phyloP scores from a whole-genome alignment of 2,888 invertebrate genomes.

The Ptychoptera albimana region DNA sequence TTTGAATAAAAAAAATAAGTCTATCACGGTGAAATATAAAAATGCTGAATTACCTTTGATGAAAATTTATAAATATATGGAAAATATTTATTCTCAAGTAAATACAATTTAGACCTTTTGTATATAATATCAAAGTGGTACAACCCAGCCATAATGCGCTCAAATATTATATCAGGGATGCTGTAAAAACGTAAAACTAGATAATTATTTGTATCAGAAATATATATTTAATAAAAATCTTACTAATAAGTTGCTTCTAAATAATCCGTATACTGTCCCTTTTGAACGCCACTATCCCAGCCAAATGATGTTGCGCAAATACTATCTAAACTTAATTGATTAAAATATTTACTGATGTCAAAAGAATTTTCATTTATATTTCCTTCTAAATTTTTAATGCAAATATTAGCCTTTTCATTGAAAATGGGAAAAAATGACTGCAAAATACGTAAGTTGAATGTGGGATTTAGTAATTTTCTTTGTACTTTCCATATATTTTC shows the following conservation, averaged over 20 bases:
- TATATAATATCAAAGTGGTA: neutral
- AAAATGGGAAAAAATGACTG: slow-evolving; percentile 15
- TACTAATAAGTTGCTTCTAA: neutral
- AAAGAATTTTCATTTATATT: slow-evolving; percentile 2
- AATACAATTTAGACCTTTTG: neutral
- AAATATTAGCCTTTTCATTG: slow-evolving; percentile 8
- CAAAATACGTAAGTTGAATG: slow-evolving; percentile 14
- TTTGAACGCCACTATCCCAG: neutral
- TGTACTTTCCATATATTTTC: slow-evolving; percentile 12
- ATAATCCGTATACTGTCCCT: neutral
- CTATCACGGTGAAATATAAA: neutral
- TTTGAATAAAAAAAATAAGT: neutral
- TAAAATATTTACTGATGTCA: neutral
- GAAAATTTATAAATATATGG: neutral
- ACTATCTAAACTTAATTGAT: neutral
- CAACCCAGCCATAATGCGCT: neutral
- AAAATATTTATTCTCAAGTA: neutral
- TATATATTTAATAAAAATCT: neutral
- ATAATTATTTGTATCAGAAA: neutral
- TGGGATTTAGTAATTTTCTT: slow-evolving; percentile 14
- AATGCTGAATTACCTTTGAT: neutral
- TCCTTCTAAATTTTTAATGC: slow-evolving; percentile 3
- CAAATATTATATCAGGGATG: neutral
- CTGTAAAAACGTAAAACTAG: neutral
- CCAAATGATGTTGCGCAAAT: neutral